Percentiles rank a stretch among this genome's conserved stretches.
Conservation (phyloP, 2,113 vertebrate genomes). For the Ciconia maguari region DNA sequence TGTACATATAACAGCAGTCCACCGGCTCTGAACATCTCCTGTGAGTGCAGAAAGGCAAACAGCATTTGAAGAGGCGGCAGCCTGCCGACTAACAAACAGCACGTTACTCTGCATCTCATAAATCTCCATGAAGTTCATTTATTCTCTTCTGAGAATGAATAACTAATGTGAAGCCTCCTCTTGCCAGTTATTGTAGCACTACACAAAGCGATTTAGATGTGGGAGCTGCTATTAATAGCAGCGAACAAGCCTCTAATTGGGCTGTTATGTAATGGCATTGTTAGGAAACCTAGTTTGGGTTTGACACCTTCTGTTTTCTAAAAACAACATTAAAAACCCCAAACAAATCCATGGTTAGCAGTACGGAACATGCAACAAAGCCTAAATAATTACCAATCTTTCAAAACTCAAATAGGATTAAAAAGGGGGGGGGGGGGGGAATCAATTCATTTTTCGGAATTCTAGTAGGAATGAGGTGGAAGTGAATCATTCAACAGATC, state of each 20-base stretch:
- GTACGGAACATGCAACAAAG: background rate
- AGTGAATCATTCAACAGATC: background rate
- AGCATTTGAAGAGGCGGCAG: background rate
- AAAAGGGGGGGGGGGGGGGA: background rate
- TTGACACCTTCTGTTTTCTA: constrained; percentile 60
- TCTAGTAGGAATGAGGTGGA: background rate
- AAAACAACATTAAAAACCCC: background rate
- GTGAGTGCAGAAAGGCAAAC: background rate
- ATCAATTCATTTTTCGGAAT: background rate
- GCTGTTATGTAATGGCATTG: constrained; percentile 53
- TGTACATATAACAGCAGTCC: background rate
- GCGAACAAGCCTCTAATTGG: constrained; percentile 60
- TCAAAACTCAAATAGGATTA: background rate
- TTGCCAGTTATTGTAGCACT: background rate
- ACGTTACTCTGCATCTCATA: background rate
- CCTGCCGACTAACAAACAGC: background rate
- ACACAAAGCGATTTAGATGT: background rate
- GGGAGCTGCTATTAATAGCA: constrained; percentile 64
- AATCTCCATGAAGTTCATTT: background rate
- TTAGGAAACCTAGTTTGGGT: constrained; percentile 47
- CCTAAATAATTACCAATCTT: background rate
- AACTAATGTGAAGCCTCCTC: constrained; percentile 4
- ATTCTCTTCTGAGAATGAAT: constrained; percentile 8
- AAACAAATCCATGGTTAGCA: background rate
- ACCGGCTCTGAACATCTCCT: background rate